Evolutionary conservation across 1,140 invertebrate species (phyloP), one percentile per base, ranked within the genome.

Genomic region (Aphelenchoides avenae): DNA sequence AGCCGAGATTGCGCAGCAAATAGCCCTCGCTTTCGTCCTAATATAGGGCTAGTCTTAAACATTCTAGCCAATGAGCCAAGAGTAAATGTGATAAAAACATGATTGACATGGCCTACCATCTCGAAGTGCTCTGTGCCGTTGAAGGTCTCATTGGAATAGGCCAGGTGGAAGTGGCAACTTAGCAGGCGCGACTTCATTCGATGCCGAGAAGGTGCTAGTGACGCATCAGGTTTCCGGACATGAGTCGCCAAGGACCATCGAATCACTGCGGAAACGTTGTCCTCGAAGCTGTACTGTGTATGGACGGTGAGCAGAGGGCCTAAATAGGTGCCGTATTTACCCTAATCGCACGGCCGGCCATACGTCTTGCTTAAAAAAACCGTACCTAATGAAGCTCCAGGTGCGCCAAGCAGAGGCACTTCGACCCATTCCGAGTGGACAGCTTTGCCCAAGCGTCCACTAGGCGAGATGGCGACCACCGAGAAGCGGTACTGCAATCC

Each of bases 21-120:
- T 34, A 69, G 11, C 63, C 63, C 18, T 65, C 63, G 36, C 60
- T 66, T 26, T 67, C 63, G 36, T 65, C 63, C 61, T 64, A 24
- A 43, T 5, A 49, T 27, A 1, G 36, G 34, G 15, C n/a, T 52
- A 46, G 1, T 44, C 24, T 49, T 13, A 6, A 48, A 49, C 4
- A 3, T 15, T 51, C 15, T 56, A 26, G 27, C 11, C 26, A n/a
- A n/a, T n/a, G n/a, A n/a, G n/a, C n/a, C n/a, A n/a, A n/a, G n/a
- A n/a, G n/a, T n/a, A n/a, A n/a, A n/a, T n/a, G 15, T 5, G 29
- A 24, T 58, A 36, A 39, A 24, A 55, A 47, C n/a, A 54, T 9
- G 11, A 27, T 13, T 52, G 3, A 13, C 29, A 26, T 6, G 13
- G 9, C 60, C 22, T 5, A 60, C 57, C 57, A 60, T 20, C 42